A percentile compares a stretch with the other conserved stretches of the same genome.
These are phyloP conservation scores for Thaumatotibia leucotreta DNA, from an alignment of 1,140 invertebrate genomes.

Conservation along the genomic window DNA sequence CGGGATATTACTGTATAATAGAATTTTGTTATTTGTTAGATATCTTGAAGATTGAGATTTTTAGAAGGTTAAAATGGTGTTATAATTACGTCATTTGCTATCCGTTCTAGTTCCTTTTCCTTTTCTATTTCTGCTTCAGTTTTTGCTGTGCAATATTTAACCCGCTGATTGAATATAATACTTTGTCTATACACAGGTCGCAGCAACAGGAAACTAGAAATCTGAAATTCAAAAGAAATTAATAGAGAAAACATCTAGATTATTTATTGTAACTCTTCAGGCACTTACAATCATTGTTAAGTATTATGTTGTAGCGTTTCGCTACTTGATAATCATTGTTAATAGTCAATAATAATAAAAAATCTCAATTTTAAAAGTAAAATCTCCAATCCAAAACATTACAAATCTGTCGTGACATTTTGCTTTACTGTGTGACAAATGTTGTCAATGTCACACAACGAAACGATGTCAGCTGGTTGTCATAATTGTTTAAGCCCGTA, in stretches of 20 bases:
- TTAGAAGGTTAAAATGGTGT: not conserved
- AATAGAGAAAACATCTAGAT: not conserved
- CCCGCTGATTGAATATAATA: too few relatives aligned
- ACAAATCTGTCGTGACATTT: not conserved
- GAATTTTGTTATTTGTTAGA: too few relatives aligned
- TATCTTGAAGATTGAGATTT: too few relatives aligned
- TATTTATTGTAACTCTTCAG: not conserved
- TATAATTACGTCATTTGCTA: constrained; percentile 49
- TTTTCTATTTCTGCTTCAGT: constrained; percentile 46
- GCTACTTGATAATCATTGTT: not conserved
- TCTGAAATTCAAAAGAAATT: constrained; percentile 23
- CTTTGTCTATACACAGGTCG: not conserved
- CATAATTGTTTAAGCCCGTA: too few relatives aligned
- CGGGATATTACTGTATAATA: too few relatives aligned
- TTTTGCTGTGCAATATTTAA: constrained; percentile 22
- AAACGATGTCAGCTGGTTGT: too few relatives aligned
- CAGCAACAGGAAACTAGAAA: constrained; percentile 18
- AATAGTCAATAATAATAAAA: not conserved
- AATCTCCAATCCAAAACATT: not conserved
- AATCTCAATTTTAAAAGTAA: not conserved
- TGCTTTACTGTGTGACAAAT: too few relatives aligned
- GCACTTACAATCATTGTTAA: not conserved
- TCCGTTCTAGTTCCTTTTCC: constrained; percentile 55
- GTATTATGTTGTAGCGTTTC: not conserved
- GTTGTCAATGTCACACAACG: too few relatives aligned